Base-by-base conservation (phyloP, 2,113 vertebrate species). In the Pomatostomus ruficeps region DNA sequence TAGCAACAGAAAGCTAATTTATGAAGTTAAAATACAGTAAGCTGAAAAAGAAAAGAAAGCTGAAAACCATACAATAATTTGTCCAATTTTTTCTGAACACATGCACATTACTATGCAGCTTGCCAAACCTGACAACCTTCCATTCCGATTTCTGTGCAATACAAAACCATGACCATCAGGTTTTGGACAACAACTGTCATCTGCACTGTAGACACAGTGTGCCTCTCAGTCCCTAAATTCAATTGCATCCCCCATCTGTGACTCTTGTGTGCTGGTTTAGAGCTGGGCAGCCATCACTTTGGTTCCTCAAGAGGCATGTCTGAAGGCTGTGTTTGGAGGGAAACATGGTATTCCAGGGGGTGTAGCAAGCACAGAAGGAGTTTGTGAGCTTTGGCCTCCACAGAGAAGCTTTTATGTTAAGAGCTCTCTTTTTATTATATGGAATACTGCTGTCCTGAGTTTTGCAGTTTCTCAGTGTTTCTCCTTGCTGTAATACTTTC, bases 161-260 rank as follows among this genome's bases (percentile, higher is more conserved):
- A 70, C 21, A 51, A 87, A 92, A 55, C 14, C 23, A n/a, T 1
- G 10, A 24, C 18, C 9, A 15, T 43, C 29, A 43, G 7, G 11
- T 28, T 71, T 63, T 28, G 74, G 36, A 10, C 15, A 63, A 45
- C 25, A 35, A 7, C 29, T 76, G 5, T 38, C 26, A 46, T 51
- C 40, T 78, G 51, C 36, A 15, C 21, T 52, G 23, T 28, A 46
- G 55, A 23, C 46, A 54, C 7, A 40, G 8, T 36, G 6, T 58
- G 51, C 19, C 11, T 40, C 67, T 78, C 48, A 58, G 12, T 22
- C 52, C 29, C 26, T 40, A 52, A 43, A 80, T 58, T 45, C 25
- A 43, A 17, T 9, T 8, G 0, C n/a, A 43, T 20, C 18, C 3
- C 7, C 5, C 1, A 0, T 38, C 59, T 42, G 14, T 3, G 4